Conservation (phyloP, 2,797 vertebrate species). For the Thripadectes ignobilis region DNA sequence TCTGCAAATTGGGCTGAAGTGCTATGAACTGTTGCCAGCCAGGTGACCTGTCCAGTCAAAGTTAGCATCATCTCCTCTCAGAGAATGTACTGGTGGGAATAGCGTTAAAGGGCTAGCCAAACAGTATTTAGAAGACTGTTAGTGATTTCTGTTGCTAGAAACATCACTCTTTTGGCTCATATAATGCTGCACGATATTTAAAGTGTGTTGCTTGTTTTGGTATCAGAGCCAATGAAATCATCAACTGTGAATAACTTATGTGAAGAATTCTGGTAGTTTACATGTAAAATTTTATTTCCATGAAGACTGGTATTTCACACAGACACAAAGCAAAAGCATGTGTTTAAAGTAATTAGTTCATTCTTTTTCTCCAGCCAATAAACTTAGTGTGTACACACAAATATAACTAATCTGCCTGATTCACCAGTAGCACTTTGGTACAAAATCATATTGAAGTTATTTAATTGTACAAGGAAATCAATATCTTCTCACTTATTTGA, state of each 20-base stretch:
- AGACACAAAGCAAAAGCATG: background rate
- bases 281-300: background rate
- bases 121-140: background rate
- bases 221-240: background rate
- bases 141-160: background rate
- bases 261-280: background rate
- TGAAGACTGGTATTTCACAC: background rate
- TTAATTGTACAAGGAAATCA: background rate
- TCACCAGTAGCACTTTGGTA: background rate
- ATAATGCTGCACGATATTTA: background rate
- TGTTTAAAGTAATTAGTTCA: background rate
- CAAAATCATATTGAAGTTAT: background rate
- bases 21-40: fast-evolving
- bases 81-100: background rate
- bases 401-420: background rate
- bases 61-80: background rate
- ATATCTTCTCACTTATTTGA: background rate
- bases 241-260: background rate
- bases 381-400: background rate
- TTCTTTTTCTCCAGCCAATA: background rate
- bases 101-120: background rate
- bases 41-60: background rate
- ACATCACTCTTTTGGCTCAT: background rate
- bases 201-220: background rate
- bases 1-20: background rate